Percentiles rank a stretch among this genome's conserved stretches.
Evolutionary conservation across 2,888 invertebrate genomes (phyloP).

Genomic region (Himalopsyche anomala): DNA sequence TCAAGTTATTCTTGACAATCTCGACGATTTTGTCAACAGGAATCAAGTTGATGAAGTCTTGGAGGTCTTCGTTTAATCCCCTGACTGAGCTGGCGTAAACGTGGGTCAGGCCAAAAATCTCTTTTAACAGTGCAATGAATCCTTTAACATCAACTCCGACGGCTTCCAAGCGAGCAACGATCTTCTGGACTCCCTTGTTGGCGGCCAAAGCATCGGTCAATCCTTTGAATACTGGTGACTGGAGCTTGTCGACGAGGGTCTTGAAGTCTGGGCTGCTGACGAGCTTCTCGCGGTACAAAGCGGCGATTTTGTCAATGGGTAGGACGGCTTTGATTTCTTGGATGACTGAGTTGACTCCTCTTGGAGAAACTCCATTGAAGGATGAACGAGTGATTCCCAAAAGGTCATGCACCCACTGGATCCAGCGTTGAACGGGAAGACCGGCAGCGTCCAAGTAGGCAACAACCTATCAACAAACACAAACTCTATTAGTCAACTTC

Average conservation of each 20-base stretch:
- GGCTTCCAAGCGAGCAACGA: slow-evolving; percentile 15
- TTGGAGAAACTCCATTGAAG: neutral
- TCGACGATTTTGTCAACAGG: slow-evolving; percentile 41
- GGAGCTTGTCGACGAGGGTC: slow-evolving; percentile 32
- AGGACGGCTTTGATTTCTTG: slow-evolving; percentile 50
- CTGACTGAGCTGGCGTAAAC: neutral
- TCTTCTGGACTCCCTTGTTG: slow-evolving; percentile 41
- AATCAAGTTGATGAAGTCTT: slow-evolving; percentile 46
- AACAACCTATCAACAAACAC: slow-evolving; percentile 27
- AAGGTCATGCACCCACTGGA: slow-evolving; percentile 39
- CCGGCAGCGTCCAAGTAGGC: slow-evolving; percentile 49
- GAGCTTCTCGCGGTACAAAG: slow-evolving; percentile 45
- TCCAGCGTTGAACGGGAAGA: slow-evolving; percentile 46
- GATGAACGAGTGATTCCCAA: slow-evolving; percentile 32
- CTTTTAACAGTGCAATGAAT: slow-evolving; percentile 46
- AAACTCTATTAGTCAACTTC: too few species aligned
- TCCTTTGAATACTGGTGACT: slow-evolving; percentile 43
- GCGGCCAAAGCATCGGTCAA: slow-evolving; percentile 2
- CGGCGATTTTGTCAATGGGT: slow-evolving; percentile 43
- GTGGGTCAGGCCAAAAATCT: neutral
- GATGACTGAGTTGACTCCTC: slow-evolving; percentile 42
- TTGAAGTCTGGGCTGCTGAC: slow-evolving; percentile 50
- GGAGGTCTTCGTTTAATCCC: slow-evolving; percentile 36
- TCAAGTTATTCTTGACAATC: neutral
- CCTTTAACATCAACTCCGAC: slow-evolving; percentile 44